These are phyloP conservation scores for Incurvaria masculella DNA, from an alignment of 2,888 invertebrate species.

Conservation along the genomic window DNA sequence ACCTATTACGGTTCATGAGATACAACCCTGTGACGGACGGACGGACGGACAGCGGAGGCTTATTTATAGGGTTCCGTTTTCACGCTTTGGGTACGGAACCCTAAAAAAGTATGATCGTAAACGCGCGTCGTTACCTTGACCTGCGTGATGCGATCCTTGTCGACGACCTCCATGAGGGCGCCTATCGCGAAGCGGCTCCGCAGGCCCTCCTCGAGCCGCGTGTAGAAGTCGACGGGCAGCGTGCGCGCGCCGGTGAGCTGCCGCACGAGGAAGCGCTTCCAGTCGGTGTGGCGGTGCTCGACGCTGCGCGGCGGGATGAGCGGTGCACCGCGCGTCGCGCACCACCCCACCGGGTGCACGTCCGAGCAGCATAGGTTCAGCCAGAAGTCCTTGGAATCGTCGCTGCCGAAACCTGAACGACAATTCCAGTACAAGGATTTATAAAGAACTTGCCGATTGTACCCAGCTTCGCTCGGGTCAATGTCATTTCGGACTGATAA, in stretches of 20 bases:
- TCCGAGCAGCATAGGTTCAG: slow-evolving; percentile 90
- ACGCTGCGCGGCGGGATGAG: slow-evolving; percentile 92
- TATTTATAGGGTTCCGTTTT: no score
- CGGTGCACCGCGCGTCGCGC: slow-evolving; percentile 92
- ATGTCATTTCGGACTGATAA: no score
- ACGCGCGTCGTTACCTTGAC: slow-evolving; percentile 54
- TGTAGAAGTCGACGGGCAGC: slow-evolving; percentile 88
- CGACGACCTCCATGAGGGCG: slow-evolving; percentile 89
- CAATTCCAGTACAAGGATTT: no score
- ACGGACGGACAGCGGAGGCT: no score
- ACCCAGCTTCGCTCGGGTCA: no score
- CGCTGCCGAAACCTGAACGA: slow-evolving; percentile 72
- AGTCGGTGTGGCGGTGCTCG: slow-evolving; percentile 90
- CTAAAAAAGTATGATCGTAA: no score
- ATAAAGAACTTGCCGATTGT: no score
- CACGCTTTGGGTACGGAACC: no score
- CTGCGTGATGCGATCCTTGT: slow-evolving; percentile 93
- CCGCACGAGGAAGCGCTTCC: slow-evolving; percentile 93
- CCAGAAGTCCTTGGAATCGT: slow-evolving; percentile 93
- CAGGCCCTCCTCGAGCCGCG: slow-evolving; percentile 80
- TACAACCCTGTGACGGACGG: no score
- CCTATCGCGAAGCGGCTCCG: slow-evolving; percentile 81
- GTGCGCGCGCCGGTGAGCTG: slow-evolving; percentile 94
- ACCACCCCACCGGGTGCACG: slow-evolving; percentile 98
- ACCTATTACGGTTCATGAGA: no score